Evolutionary conservation across 1,140 invertebrate species (phyloP), one percentile per base, ranked within the genome.

Genomic region (Magallana ariakensis): DNA sequence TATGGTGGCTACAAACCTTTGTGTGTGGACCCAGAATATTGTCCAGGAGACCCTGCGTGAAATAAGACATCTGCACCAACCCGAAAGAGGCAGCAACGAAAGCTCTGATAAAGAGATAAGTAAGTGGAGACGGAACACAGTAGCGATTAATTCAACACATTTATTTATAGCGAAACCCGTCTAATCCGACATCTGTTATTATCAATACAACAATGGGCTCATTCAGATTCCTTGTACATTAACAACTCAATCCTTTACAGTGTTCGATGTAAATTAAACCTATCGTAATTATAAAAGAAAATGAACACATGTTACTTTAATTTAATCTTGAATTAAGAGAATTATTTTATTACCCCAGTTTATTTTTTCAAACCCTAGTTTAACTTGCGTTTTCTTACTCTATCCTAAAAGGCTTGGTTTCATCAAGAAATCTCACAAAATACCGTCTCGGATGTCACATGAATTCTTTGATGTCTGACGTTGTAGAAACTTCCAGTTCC

Each of bases 1-100:
- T 93, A 97, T 99, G 54, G 97, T 99, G 54, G 98, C 98, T 1
- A 99, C 98, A 22, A 99, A 99, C 94, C 96, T 99, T 15, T 99
- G 98, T 94, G 98, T 99, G 1, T 99, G 91, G 91, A 87, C 90
- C 22, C 46, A 88, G 22, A 88, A 87, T n/a, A 85, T 93, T 60
- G 90, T 92, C 11, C 86, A 87, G 83, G 92, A 93, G 80, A 92
- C 91, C 8, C 85, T 93, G 15, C 58, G 75, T 55, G 80, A 89
- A 33, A 81, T 83, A 70, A 56, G 85, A 86, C 84, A 86, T 57
- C 83, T 88, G 46, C 26, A 58, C 6, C 15, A 22, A 33, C 19
- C 60, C 6, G 15, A 26, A 10, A 19, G 7, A 33, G 55, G 26
- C 13, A 84, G 9, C 26, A 60, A 84, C 56, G 15, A 16, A 7